Conservation (phyloP, 2,797 vertebrate species). For the Synanceia verrucosa region DNA sequence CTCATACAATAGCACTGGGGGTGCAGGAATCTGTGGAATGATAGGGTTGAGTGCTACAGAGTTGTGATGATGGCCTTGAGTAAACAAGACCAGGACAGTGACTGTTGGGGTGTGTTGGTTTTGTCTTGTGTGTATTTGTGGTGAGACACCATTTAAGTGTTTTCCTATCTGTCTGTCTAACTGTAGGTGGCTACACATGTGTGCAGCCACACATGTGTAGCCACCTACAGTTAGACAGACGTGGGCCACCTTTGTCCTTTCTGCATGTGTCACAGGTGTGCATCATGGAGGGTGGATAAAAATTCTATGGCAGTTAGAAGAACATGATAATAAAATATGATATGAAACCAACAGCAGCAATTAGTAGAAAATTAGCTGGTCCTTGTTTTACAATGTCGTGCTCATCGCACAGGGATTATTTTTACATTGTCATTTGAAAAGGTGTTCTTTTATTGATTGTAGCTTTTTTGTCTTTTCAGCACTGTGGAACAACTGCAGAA, state of each 20-base stretch:
- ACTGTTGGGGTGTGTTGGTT: constrained; percentile 64
- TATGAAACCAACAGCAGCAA: too few species aligned
- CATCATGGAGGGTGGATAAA: too few species aligned
- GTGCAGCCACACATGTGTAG: constrained; percentile 56
- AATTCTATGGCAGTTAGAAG: too few species aligned
- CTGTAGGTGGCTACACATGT: constrained; percentile 64
- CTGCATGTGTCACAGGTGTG: constrained; percentile 24
- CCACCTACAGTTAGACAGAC: constrained; percentile 15
- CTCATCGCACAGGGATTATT: too few species aligned
- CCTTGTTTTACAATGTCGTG: too few species aligned
- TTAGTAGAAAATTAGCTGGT: too few species aligned
- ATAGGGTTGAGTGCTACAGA: constrained; percentile 65
- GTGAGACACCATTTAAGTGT: constrained; percentile 74
- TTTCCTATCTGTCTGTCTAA: constrained; percentile 77
- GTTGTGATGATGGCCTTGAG: constrained; percentile 67
- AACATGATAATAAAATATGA: too few species aligned
- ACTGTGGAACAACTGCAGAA: background rate
- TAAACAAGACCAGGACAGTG: constrained; percentile 71
- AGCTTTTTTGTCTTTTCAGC: background rate
- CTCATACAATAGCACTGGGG: constrained; percentile 56
- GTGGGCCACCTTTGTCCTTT: constrained; percentile 39
- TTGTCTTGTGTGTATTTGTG: constrained; percentile 70
- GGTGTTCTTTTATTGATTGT: background rate
- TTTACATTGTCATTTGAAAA: background rate
- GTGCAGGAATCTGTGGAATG: constrained; percentile 72